Conservation (phyloP, 1,140 invertebrate species). For the Yoshiicerus persimilis region DNA sequence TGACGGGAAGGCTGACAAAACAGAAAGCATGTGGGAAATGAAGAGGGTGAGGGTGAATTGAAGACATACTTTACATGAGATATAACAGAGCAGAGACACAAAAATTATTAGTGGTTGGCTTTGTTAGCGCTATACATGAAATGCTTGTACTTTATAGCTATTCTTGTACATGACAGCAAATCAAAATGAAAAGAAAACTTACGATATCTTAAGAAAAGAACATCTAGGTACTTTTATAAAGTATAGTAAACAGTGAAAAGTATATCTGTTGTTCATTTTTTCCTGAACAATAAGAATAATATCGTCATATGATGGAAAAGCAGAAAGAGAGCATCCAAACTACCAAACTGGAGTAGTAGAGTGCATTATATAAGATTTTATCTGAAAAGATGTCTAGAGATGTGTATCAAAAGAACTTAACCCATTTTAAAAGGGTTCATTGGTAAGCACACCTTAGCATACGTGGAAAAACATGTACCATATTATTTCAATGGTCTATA, state of each 20-base stretch:
- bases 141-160: background rate
- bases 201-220: background rate
- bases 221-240: background rate
- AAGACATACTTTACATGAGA: background rate
- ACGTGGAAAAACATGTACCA: background rate
- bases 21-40: background rate
- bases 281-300: background rate
- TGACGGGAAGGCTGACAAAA: background rate
- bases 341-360: background rate
- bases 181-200: background rate
- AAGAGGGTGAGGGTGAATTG: background rate
- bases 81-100: background rate
- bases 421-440: conserved; percentile 10
- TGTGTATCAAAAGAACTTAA: background rate
- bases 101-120: background rate
- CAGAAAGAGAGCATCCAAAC: background rate
- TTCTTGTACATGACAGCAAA: background rate
- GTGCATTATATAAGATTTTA: background rate
- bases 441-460: background rate
- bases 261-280: no score
- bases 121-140: background rate
- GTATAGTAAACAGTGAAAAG: no score
- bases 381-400: background rate
- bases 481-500: background rate
- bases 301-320: background rate